A percentile compares a stretch with the other conserved stretches of the same genome.
These are phyloP conservation scores for Leptinotarsa defecta DNA, from an alignment of 1,140 invertebrate genomes.

Conservation along the genomic window DNA sequence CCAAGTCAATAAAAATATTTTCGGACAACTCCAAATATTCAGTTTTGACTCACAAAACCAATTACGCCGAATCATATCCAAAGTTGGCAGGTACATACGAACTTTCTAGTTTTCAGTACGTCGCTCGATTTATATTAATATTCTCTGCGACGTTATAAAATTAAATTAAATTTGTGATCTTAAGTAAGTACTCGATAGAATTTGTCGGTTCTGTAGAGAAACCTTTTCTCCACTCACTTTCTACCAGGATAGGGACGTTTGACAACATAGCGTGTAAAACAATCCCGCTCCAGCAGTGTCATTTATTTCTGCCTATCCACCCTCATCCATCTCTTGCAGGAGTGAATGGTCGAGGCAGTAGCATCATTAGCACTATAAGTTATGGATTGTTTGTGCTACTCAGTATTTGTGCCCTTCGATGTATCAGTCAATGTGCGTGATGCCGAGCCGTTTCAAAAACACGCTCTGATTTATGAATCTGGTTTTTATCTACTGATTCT, in stretches of 20 bases:
- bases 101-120: no score
- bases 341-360: slow-evolving; percentile 25
- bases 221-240: no score
- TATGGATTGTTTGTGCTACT: slow-evolving; percentile 27
- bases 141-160: no score
- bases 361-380: slow-evolving; percentile 26
- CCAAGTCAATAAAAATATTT: no score
- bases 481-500: not conserved
- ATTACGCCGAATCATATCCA: no score
- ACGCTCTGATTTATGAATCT: slow-evolving; percentile 21
- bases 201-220: no score
- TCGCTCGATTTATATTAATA: no score
- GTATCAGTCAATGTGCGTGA: slow-evolving; percentile 24
- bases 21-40: no score
- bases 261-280: not conserved
- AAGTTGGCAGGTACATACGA: no score
- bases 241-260: not conserved
- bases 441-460: slow-evolving; percentile 17
- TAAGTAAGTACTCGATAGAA: no score
- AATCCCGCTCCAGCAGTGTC: slow-evolving; percentile 3
- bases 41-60: no score
- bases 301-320: slow-evolving; percentile 19
- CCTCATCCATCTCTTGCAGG: slow-evolving; percentile 21
- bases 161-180: no score
- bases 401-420: slow-evolving; percentile 23